phyloP scores from a whole-genome alignment of 2,888 invertebrate species.

The Rambutsinella grinnellia region DNA sequence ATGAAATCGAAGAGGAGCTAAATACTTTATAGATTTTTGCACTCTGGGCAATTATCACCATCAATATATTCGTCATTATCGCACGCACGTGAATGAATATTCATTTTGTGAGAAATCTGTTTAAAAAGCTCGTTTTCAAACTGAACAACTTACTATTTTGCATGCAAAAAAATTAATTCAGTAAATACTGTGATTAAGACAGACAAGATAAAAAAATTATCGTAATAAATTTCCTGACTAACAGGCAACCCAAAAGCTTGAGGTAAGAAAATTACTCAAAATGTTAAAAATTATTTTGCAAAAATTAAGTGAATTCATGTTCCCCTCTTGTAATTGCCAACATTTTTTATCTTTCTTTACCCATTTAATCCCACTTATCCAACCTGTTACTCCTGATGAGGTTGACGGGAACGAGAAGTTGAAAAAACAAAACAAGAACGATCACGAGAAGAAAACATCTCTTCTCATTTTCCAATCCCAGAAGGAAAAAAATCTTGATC shows the following conservation, averaged over 20 bases:
- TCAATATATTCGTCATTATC: not conserved
- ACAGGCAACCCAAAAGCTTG: not conserved
- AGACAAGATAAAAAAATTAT: not conserved
- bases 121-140: constrained; percentile 26
- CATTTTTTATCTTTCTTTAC: constrained; percentile 17
- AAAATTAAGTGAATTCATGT: not conserved
- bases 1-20: constrained; percentile 6
- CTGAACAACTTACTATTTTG: constrained; percentile 28
- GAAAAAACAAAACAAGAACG: constrained; percentile 11
- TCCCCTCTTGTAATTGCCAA: constrained; percentile 37
- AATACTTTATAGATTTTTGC: no score
- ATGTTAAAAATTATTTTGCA: not conserved
- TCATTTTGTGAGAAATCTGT: not conserved
- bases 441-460: constrained; percentile 22
- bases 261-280: not conserved
- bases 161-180: not conserved
- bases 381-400: not conserved
- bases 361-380: not conserved
- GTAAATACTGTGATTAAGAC: not conserved
- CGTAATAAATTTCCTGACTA: not conserved
- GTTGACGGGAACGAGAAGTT: not conserved
- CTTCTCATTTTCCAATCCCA: constrained; percentile 5
- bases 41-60: not conserved
- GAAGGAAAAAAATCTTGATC: not conserved
- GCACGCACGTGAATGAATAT: not conserved